phyloP scores from a whole-genome alignment of 2,888 invertebrate species.

The Zele albiditarsus region DNA sequence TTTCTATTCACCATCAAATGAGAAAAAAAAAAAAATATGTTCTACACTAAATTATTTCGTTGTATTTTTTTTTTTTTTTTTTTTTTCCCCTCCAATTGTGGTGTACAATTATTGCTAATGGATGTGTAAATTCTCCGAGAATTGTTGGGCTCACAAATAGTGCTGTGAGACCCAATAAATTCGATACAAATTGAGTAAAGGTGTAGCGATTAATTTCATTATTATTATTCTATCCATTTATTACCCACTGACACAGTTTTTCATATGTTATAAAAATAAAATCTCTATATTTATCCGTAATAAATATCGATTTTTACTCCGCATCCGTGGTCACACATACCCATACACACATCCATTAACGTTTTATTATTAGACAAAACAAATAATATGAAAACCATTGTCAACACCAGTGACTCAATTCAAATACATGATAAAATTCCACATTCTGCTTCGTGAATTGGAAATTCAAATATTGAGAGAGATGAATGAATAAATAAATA shows the following conservation, averaged over 20 bases:
- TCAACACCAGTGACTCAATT: not conserved
- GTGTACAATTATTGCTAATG: too few relatives aligned
- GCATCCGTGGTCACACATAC: not conserved
- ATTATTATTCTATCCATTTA: not conserved
- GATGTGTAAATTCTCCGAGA: too few relatives aligned
- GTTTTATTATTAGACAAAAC: constrained; percentile 6
- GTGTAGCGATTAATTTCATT: not conserved
- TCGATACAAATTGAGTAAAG: not conserved
- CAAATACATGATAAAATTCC: not conserved
- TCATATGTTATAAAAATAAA: constrained; percentile 4
- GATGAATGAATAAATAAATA: not conserved
- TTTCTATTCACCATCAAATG: too few relatives aligned
- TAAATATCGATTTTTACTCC: not conserved
- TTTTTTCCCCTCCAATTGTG: too few relatives aligned
- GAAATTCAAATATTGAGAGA: not conserved
- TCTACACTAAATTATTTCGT: too few relatives aligned
- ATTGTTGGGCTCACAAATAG: too few relatives aligned
- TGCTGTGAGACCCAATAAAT: too few relatives aligned
- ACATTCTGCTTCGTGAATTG: not conserved
- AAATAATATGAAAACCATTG: not conserved
- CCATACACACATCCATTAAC: not conserved
- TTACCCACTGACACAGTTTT: constrained; percentile 12
- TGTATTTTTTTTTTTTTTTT: too few relatives aligned
- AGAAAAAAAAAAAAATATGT: too few relatives aligned
- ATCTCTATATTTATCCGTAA: constrained; percentile 13